Conservation (phyloP, 2,888 invertebrate genomes). For the Diaperis boleti region DNA sequence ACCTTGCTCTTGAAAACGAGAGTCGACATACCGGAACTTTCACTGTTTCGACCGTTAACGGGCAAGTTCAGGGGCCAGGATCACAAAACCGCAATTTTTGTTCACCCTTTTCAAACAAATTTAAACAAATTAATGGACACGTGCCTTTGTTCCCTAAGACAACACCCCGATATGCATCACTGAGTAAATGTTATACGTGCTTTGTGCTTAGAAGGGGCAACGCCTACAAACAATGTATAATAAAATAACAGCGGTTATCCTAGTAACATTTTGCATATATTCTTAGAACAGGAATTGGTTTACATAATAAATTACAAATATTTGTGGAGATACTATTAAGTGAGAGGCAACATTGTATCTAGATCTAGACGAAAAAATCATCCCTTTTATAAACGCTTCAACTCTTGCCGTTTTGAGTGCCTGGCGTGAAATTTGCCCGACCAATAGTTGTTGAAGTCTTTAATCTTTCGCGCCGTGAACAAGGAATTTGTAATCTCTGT, state of each 20-base stretch:
- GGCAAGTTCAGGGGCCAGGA: constrained; percentile 45
- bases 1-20: constrained; percentile 48
- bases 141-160: constrained; percentile 8
- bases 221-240: constrained; percentile 18
- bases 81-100: constrained; percentile 24
- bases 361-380: no score
- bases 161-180: constrained; percentile 27
- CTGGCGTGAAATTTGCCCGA: no score
- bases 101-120: constrained; percentile 11
- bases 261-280: constrained; percentile 15
- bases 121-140: constrained; percentile 19
- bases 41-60: constrained; percentile 41
- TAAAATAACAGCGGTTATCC: constrained; percentile 5
- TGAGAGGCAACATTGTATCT: no score
- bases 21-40: constrained; percentile 43
- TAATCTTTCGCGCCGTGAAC: no score
- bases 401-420: no score
- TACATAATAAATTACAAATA: constrained; percentile 8
- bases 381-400: no score
- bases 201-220: constrained; percentile 11
- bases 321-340: background rate
- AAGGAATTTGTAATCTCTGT: no score
- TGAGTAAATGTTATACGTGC: constrained; percentile 19
- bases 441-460: no score
- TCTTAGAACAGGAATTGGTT: constrained; percentile 5